Evolutionary conservation across 2,113 vertebrate genomes (phyloP).

Genomic region (Bubo scandiacus): DNA sequence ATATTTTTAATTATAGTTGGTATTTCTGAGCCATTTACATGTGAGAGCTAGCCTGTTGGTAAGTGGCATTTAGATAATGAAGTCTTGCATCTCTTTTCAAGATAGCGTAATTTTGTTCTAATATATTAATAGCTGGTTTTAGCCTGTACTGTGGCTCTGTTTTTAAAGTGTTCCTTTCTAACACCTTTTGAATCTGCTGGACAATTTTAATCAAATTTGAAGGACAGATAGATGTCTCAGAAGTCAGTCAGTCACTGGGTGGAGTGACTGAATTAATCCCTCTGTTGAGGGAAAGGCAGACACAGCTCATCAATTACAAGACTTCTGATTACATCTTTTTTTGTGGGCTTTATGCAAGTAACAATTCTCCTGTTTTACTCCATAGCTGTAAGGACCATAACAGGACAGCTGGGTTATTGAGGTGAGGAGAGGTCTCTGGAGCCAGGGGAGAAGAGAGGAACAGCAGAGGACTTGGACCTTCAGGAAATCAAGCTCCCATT

Average conservation of each 20-base stretch:
- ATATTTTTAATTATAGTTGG: slow-evolving; percentile 47
- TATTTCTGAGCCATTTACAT: slow-evolving; percentile 40
- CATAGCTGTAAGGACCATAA: neutral
- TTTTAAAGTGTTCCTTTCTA: neutral
- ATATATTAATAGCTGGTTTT: slow-evolving; percentile 6
- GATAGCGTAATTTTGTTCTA: neutral
- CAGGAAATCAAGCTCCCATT: neutral
- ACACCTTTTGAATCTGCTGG: neutral
- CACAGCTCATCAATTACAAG: neutral
- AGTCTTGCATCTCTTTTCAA: slow-evolving; percentile 18
- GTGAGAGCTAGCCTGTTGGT: slow-evolving; percentile 13
- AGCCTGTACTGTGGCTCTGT: neutral
- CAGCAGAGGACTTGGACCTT: neutral
- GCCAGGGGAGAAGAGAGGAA: neutral
- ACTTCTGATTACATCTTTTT: neutral
- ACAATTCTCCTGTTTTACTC: neutral
- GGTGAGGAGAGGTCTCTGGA: neutral
- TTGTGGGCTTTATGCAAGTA: neutral
- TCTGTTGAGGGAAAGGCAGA: neutral
- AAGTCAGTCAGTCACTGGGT: neutral
- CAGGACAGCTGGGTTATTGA: neutral
- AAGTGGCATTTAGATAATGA: slow-evolving; percentile 59
- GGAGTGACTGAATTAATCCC: neutral
- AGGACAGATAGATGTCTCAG: neutral
- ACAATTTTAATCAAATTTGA: neutral